phyloP scores from a whole-genome alignment of 2,113 vertebrate species.

The Leptosomus discolor region DNA sequence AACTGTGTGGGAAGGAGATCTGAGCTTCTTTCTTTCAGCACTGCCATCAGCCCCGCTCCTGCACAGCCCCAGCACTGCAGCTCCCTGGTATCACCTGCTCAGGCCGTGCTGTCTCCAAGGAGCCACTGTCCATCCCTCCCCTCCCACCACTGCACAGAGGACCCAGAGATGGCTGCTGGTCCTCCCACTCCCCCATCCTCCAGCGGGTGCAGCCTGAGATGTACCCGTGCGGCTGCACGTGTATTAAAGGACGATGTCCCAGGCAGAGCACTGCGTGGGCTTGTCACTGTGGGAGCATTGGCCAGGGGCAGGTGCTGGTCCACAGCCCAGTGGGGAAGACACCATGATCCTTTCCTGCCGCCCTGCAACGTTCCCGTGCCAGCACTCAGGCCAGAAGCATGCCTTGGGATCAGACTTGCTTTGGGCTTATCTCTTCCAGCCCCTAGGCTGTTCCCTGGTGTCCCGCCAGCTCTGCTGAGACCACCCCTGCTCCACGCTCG shows the following conservation, averaged over 20 bases:
- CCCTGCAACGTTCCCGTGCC: background rate
- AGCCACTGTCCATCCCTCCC: background rate
- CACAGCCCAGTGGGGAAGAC: background rate
- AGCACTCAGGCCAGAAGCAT: background rate
- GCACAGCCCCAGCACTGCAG: accelerated
- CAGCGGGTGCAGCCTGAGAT: accelerated
- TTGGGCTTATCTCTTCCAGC: background rate
- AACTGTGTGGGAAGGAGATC: background rate
- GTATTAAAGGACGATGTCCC: slow-evolving; percentile 38
- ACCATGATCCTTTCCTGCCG: background rate
- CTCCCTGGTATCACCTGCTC: accelerated
- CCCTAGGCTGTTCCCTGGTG: background rate
- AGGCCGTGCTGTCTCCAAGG: background rate
- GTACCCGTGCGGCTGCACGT: background rate
- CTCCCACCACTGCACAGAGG: background rate
- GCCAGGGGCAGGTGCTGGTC: background rate
- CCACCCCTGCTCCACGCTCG: accelerated
- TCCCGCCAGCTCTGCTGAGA: background rate
- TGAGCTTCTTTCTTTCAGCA: background rate
- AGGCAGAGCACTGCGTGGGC: accelerated
- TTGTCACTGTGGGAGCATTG: background rate
- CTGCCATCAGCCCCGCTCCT: background rate
- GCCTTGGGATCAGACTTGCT: background rate
- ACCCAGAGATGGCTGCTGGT: background rate
- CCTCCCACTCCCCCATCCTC: background rate